These are phyloP conservation scores for Sterna hirundo DNA, from an alignment of 2,113 vertebrate genomes.

Conservation along the genomic window DNA sequence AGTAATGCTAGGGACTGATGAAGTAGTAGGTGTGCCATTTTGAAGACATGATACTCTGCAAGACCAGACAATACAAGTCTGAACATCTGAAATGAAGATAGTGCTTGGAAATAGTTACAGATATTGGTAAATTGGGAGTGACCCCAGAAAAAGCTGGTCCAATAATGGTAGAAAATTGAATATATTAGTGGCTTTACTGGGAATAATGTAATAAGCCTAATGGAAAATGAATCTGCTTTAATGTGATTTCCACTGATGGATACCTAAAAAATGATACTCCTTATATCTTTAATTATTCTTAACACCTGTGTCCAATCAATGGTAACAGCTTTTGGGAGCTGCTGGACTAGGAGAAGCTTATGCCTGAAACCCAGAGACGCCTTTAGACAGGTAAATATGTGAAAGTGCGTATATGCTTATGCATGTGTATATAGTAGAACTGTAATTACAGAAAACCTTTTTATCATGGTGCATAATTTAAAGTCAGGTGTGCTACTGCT, in stretches of 20 bases:
- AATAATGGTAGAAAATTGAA: not conserved
- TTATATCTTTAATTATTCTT: conserved; percentile 23
- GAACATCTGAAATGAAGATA: not conserved
- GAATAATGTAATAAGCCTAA: conserved; percentile 44
- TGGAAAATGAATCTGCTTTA: conserved; percentile 26
- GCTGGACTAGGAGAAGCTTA: not conserved
- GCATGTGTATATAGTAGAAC: not conserved
- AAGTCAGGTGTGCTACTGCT: not conserved
- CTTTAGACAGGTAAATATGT: not conserved
- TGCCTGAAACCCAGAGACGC: not conserved
- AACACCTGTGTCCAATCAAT: conserved; percentile 22
- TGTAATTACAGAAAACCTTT: not conserved
- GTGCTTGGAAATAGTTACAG: not conserved
- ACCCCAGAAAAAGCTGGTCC: not conserved
- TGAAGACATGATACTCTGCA: not conserved
- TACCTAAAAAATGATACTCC: not conserved
- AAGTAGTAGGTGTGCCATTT: not conserved
- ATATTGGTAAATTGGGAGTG: not conserved
- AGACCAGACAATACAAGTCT: not conserved
- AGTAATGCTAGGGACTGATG: not conserved
- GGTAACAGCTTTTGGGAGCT: conserved; percentile 11
- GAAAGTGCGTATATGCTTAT: not conserved
- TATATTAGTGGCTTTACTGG: not conserved
- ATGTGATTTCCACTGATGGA: conserved; percentile 9
- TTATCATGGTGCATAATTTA: not conserved